These are phyloP conservation scores for Sandelia bainsii DNA, from an alignment of 2,797 vertebrate species.

Conservation along the genomic window DNA sequence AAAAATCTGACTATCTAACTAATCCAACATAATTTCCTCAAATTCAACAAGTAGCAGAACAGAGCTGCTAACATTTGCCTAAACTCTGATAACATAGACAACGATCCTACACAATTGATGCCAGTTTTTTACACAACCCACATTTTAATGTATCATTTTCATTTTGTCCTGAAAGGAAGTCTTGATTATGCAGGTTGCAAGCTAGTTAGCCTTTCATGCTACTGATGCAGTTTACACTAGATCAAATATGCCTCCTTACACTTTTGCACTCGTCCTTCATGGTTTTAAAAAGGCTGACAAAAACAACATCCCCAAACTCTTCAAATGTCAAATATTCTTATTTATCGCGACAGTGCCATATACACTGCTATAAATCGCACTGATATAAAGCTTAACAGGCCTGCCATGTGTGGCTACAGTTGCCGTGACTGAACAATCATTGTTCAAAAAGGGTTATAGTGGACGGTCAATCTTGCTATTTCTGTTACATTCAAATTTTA, in stretches of 20 bases:
- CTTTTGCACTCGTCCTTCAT: background rate
- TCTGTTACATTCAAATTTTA: background rate
- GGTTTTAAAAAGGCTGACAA: background rate
- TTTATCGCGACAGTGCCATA: background rate
- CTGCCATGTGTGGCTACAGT: background rate
- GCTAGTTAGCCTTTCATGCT: background rate
- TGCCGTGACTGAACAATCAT: slow-evolving; percentile 7
- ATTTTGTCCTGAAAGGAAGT: background rate
- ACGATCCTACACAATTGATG: background rate
- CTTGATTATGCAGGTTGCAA: background rate
- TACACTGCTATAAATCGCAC: too few species aligned
- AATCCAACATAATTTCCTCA: too few species aligned
- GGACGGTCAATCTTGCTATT: background rate
- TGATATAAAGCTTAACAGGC: too few species aligned
- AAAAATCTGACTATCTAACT: too few species aligned
- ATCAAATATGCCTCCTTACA: background rate
- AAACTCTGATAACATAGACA: too few species aligned
- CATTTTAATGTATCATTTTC: background rate
- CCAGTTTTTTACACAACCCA: background rate
- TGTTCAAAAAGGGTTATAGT: background rate
- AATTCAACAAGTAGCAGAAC: too few species aligned
- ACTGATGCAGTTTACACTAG: background rate
- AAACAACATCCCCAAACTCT: background rate
- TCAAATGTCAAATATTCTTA: background rate
- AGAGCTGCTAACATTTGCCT: too few species aligned